Evolutionary conservation across 2,888 invertebrate genomes (phyloP).

Genomic region (Tinea trinotella): DNA sequence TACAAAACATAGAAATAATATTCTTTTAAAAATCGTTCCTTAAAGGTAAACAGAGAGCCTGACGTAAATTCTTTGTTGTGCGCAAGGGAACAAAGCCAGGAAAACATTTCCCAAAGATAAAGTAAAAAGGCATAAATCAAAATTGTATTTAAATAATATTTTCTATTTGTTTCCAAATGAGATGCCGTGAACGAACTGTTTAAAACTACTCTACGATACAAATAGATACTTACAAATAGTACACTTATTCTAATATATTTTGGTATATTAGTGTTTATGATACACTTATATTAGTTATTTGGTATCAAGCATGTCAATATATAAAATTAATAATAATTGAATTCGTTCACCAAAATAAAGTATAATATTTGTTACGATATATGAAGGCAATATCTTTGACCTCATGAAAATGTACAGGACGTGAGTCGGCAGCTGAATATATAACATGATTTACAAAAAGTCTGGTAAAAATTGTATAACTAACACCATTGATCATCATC

Average conservation of each 20-base stretch:
- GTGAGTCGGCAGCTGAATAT: slow-evolving; percentile 1
- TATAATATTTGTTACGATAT: too few species aligned
- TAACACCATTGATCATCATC: too few species aligned
- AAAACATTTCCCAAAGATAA: slow-evolving; percentile 41
- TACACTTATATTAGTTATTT: too few species aligned
- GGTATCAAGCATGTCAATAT: too few species aligned
- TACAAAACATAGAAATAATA: slow-evolving; percentile 29
- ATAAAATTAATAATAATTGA: background rate
- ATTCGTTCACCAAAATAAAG: too few species aligned
- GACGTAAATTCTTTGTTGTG: slow-evolving; percentile 40
- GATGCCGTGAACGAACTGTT: too few species aligned
- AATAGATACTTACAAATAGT: too few species aligned
- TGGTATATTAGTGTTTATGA: too few species aligned
- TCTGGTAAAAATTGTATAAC: too few species aligned
- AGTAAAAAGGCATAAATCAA: slow-evolving; percentile 35
- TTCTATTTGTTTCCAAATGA: background rate
- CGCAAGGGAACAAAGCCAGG: slow-evolving; percentile 42
- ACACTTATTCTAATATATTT: too few species aligned
- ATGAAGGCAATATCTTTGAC: background rate
- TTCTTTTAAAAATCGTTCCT: slow-evolving; percentile 49
- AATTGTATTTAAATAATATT: background rate
- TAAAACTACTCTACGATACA: too few species aligned
- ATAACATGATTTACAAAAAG: too few species aligned
- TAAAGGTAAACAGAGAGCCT: slow-evolving; percentile 36
- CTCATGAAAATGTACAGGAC: background rate